Evolutionary conservation across 1,140 invertebrate species (phyloP), one percentile per base, ranked within the genome.

Genomic region (Drosophila sulfurigaster): DNA sequence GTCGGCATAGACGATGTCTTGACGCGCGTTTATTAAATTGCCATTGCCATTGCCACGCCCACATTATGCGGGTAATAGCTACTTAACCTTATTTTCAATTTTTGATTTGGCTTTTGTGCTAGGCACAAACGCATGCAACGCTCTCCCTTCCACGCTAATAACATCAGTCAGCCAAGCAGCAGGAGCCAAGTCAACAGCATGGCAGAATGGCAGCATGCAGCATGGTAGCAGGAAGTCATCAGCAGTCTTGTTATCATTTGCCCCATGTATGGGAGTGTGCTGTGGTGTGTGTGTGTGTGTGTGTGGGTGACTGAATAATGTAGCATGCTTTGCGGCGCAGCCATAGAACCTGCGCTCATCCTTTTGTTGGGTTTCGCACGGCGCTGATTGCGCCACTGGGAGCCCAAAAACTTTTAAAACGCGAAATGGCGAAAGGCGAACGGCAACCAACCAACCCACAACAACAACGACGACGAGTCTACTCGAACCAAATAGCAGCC

Each of bases 61-160:
- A 64, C 51, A 80, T 83, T 88, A 75, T 88, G 75, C 58, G 69
- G 52, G 52, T 88, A 88, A 88, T 89, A 88, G 85, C 85, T 83
- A 88, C 85, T 88, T 88, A 88, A 83, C 85, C 85, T 89, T 88
- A 88, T 88, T 88, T 88, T 88, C 85, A 89, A 88, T 88, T 89
- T 87, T 88, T 88, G 85, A 88, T 88, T 88, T 70, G 78, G 65
- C 75, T 72, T 25, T 57, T 78, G 68, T 82, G 60, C 38, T 63
- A 16, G 46, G 35, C 38, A 59, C 58, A 16, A 8, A 28, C 65
- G n/a, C 45, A 49, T 11, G 16, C 48, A 4, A 5, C 38, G 5
- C 16, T 25, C 32, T 3, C 28, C 25, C 30, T 1, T 5, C 32
- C 65, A 3, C 57, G 63, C 70, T 73, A 65, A 73, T 67, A 58